Conservation (phyloP, 2,888 invertebrate species). For the Tipula unca region DNA sequence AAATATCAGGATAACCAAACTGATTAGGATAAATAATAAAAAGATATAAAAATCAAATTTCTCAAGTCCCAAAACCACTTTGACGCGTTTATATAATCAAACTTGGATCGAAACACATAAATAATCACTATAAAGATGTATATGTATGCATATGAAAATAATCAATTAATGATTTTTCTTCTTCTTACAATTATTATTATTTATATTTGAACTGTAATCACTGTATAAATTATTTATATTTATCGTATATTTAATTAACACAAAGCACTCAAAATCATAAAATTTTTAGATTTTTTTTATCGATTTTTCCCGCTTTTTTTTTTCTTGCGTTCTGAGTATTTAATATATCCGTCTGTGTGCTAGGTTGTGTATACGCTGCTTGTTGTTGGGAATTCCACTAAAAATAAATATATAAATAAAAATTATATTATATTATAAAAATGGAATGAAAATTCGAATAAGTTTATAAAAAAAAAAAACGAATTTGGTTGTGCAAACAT, state of each 20-base stretch:
- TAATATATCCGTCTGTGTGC: background rate
- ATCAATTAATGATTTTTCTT: background rate
- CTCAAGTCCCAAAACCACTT: background rate
- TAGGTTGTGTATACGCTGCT: background rate
- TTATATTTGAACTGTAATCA: background rate
- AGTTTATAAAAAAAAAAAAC: background rate
- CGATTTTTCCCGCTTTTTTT: background rate
- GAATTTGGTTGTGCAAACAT: background rate
- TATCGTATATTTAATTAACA: background rate
- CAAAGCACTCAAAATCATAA: background rate
- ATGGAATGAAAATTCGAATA: background rate
- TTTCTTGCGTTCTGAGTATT: background rate
- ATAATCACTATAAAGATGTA: background rate
- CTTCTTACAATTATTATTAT: background rate
- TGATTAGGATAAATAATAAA: constrained; percentile 16
- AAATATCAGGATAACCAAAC: constrained; percentile 9
- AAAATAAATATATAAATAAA: background rate
- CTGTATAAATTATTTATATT: background rate
- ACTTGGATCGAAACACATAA: background rate
- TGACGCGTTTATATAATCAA: background rate
- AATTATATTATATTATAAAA: background rate
- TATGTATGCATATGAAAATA: background rate
- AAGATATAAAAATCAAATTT: constrained; percentile 14
- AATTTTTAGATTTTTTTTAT: background rate
- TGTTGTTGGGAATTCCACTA: background rate